Evolutionary conservation across 2,888 invertebrate genomes (phyloP).

Genomic region (Cheiracanthium punctorium): DNA sequence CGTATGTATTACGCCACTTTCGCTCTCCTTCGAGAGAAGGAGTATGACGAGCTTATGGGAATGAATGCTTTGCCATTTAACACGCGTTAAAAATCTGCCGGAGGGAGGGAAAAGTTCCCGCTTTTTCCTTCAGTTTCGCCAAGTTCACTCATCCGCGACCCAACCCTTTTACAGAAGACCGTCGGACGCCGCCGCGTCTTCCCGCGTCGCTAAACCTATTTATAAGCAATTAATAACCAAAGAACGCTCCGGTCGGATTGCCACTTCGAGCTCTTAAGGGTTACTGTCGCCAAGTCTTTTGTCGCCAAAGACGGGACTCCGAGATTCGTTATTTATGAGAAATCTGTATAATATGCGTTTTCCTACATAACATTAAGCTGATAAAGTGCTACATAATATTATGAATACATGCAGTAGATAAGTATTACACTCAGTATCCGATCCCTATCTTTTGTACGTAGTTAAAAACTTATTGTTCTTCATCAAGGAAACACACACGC

Average conservation of each 20-base stretch:
- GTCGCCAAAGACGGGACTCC: slow-evolving; percentile 15
- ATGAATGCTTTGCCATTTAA: neutral
- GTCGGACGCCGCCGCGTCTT: slow-evolving; percentile 10
- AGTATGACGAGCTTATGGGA: neutral
- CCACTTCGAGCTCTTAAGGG: slow-evolving; percentile 22
- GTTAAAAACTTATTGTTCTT: too few relatives aligned
- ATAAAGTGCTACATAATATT: too few relatives aligned
- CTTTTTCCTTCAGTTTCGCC: neutral
- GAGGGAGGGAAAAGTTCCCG: neutral
- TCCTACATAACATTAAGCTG: too few relatives aligned
- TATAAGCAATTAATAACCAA: slow-evolving; percentile 64
- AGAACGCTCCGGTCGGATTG: slow-evolving; percentile 46
- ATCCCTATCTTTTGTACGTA: too few relatives aligned
- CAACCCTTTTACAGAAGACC: neutral
- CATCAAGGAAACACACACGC: too few relatives aligned
- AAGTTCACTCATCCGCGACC: neutral
- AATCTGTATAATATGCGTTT: neutral
- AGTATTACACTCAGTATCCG: too few relatives aligned
- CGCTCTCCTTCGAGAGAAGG: neutral
- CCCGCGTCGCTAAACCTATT: slow-evolving; percentile 38
- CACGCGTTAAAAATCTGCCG: neutral
- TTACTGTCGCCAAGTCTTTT: neutral
- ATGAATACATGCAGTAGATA: too few relatives aligned
- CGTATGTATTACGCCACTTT: neutral
- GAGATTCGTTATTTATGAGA: neutral